Conservation (phyloP, 2,113 vertebrate species). For the Oceanites oceanicus region DNA sequence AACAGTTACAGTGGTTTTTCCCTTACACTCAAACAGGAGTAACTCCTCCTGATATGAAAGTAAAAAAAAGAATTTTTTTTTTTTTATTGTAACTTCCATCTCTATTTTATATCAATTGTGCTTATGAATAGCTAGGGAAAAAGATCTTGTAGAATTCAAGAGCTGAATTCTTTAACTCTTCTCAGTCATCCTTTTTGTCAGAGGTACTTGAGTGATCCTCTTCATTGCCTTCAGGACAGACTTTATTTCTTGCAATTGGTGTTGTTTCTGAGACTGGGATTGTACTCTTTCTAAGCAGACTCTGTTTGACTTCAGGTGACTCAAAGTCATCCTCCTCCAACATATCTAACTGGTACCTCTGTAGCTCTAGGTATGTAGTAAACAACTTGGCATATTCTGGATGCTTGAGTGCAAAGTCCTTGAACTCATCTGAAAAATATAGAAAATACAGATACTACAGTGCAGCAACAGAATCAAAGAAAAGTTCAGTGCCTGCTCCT, state of each 20-base stretch:
- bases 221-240: slow-evolving; percentile 53
- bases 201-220: slow-evolving; percentile 77
- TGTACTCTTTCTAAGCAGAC: not conserved
- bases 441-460: not conserved
- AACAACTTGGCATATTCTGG: slow-evolving; percentile 95
- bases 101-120: not conserved
- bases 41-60: not conserved
- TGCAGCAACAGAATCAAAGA: not conserved
- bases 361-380: slow-evolving; percentile 93
- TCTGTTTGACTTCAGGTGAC: not conserved
- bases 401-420: slow-evolving; percentile 84
- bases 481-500: not conserved
- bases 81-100: not conserved
- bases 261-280: not conserved
- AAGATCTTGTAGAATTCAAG: not conserved
- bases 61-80: not conserved
- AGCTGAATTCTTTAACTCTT: not conserved
- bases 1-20: not conserved
- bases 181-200: slow-evolving; percentile 96
- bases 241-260: slow-evolving; percentile 49
- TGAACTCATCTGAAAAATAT: slow-evolving; percentile 85
- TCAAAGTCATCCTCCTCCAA: slow-evolving; percentile 64
- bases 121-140: not conserved
- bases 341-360: slow-evolving; percentile 81
- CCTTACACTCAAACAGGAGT: not conserved